Conservation (phyloP, 2,797 vertebrate genomes). For the Halcyon leucocephala region DNA sequence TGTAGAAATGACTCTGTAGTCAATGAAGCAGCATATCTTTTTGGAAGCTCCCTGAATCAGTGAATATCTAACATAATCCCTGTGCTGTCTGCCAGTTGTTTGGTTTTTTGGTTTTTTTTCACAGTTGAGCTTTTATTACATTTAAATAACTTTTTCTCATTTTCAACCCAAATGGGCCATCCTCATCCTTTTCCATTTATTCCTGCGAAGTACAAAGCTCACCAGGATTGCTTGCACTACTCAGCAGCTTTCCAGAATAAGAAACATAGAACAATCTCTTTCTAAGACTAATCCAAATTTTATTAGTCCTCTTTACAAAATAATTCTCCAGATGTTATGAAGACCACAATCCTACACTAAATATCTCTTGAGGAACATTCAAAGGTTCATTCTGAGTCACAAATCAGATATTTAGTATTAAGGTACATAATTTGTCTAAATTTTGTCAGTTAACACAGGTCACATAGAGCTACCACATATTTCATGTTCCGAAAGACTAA, state of each 20-base stretch:
- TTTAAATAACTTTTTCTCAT: not conserved
- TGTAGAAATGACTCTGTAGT: not conserved
- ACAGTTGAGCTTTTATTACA: not conserved
- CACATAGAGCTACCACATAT: too few relatives aligned
- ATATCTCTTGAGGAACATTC: not conserved
- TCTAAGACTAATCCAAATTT: not conserved
- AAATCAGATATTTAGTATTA: too few relatives aligned
- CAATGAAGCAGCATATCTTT: not conserved
- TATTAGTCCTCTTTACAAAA: not conserved
- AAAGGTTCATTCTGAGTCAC: not conserved
- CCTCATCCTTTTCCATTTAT: not conserved
- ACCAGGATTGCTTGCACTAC: not conserved
- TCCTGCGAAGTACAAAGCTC: not conserved
- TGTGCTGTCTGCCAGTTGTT: not conserved
- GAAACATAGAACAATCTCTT: not conserved
- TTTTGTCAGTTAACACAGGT: too few relatives aligned
- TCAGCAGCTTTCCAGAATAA: not conserved
- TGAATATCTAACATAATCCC: not conserved
- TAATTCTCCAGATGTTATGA: not conserved
- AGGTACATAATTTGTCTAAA: too few relatives aligned
- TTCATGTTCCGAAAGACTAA: not conserved
- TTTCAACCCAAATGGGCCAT: not conserved
- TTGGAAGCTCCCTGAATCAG: not conserved
- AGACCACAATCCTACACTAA: not conserved
- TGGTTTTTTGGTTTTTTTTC: not conserved